Evolutionary conservation across 2,888 invertebrate genomes (phyloP), one percentile per base, ranked within the genome.

Genomic region (Leucophora obtusa): DNA sequence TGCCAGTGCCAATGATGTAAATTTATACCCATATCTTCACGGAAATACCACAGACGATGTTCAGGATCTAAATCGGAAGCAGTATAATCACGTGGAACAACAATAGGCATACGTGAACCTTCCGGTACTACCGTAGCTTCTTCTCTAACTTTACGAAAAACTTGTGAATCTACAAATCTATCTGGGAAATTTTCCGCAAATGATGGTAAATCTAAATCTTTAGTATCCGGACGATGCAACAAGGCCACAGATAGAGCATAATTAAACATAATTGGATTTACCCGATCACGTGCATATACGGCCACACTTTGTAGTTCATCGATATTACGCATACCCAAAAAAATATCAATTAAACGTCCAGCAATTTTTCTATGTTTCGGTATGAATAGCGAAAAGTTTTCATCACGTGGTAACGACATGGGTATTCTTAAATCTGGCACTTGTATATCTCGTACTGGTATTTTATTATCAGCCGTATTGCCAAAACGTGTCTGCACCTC

Each of bases 221-320:
- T 92, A n/a, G 94, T 94, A 85, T 94, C 94, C 0, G 89, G 88
- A 15, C 92, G 90, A 91, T 96, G 95, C 84, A 95, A 91, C 38
- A 96, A 88, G 0, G 95, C 94, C 15, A 96, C 95, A 0, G 95
- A 94, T 33, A 94, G 91, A 24, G 94, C 93, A 87, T 96, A 96
- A 88, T 95, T 94, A 90, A 95, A 96, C 84, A 97, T 89, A 82
- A 94, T 93, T 0, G 96, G 94, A 89, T 97, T 97, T 7, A 96
- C 90, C 51, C 94, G 93, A 83, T 94, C 94, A 51, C 95, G 92
- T 43, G 94, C 92, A 86, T 92, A 96, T 14, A 93, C 93, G 51
- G 95, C 93, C 33, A 94, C 60, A 93, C 92, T 77, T 84, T 93
- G 90, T 77, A 96, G 92, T 82, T 96, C 95, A 0, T 95, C 94